Evolutionary conservation across 2,113 vertebrate genomes (phyloP), one percentile per base, ranked within the genome.

Genomic region (Scatophagus argus): DNA sequence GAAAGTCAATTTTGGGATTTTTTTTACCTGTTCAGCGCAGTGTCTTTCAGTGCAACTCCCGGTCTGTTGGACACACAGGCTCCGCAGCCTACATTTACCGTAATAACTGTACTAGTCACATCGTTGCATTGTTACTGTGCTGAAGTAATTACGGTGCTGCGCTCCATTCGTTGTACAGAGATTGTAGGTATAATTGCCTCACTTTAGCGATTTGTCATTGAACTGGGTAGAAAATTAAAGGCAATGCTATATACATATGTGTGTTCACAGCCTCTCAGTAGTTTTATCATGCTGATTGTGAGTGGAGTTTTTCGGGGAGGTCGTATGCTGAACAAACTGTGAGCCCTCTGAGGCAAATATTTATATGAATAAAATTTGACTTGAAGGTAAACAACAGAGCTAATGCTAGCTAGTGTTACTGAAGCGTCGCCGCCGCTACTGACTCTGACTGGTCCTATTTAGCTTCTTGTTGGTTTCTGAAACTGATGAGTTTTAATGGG

Each of bases 11-110:
- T 49, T 13, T 31, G n/a, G n/a, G n/a, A n/a, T 43, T 14, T 31
- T 54, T 59, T 69, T 90, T 94, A 95, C 94, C 94, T 95, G 93
- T 89, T 91, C 88, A 82, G 86, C 55, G 92, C 92, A 81, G 89
- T 68, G 92, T 82, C 90, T 88, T 83, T 81, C 91, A 63, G 88
- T 78, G 74, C 86, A 90, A 93, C 93, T 94, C 80, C 80, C 21
- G 86, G 66, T 87, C 80, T 79, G 85, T 77, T 29, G 25, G 76
- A 81, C 66, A 64, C 71, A 68, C 52, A 23, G 71, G 79, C 92
- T 80, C 93, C 83, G 83, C 89, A 80, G 82, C 52, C 73, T 69
- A 21, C 60, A 51, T 14, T 44, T 93, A 94, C 94, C 94, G 93
- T 95, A 95, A 94, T 82, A 83, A 55, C 23, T 0, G 1, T n/a